phyloP scores from a whole-genome alignment of 1,140 invertebrate genomes.

The Temnothorax curvispinosus region DNA sequence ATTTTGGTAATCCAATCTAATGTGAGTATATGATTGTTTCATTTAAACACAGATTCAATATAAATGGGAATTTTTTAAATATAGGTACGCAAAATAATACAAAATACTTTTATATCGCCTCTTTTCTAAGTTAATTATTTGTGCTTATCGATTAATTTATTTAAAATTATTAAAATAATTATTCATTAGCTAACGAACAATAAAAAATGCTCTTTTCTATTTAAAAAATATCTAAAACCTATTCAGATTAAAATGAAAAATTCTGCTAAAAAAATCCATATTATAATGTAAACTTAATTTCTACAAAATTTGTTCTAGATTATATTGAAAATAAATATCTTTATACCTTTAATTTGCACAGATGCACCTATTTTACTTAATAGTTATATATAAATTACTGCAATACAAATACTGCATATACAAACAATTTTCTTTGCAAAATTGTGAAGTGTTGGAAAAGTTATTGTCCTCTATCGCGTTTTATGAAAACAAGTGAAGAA shows the following conservation, averaged over 20 bases:
- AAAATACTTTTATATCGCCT: not conserved
- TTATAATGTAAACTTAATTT: not conserved
- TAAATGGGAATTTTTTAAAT: too few species aligned
- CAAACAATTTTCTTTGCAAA: not conserved
- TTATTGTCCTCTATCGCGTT: not conserved
- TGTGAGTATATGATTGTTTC: not conserved
- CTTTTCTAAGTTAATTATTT: not conserved
- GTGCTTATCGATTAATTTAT: not conserved
- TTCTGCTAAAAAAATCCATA: not conserved
- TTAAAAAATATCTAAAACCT: not conserved
- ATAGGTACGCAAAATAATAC: not conserved
- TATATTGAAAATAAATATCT: not conserved
- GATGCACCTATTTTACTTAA: not conserved
- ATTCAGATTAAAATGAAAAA: not conserved
- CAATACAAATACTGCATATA: too few species aligned
- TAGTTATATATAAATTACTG: not conserved
- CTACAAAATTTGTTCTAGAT: too few species aligned
- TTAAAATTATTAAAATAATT: not conserved
- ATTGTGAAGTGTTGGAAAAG: not conserved
- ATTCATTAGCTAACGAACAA: not conserved
- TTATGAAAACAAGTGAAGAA: not conserved
- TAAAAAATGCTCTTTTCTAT: not conserved
- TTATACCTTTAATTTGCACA: not conserved
- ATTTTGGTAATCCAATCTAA: not conserved
- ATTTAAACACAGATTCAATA: not conserved